phyloP scores from a whole-genome alignment of 2,888 invertebrate species.

The Andrena haemorrhoa region DNA sequence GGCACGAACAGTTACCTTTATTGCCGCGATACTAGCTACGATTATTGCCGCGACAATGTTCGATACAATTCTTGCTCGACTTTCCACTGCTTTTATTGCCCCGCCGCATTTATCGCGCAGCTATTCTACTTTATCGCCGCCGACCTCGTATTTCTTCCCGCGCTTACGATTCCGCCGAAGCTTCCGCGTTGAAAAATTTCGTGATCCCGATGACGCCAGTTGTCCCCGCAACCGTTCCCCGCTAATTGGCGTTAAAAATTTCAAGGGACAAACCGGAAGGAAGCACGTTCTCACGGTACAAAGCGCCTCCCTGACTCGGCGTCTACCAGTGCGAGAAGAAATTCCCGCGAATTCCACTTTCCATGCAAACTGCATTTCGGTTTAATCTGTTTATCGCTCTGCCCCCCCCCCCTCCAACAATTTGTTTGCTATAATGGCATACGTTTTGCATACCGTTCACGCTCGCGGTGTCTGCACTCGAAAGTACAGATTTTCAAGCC shows the following conservation, averaged over 20 bases:
- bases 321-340: slow-evolving; percentile 22
- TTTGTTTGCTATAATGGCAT: slow-evolving; percentile 40
- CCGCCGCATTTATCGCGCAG: slow-evolving; percentile 25
- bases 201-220: not conserved
- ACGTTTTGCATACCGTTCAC: slow-evolving; percentile 30
- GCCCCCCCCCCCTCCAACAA: slow-evolving; percentile 28
- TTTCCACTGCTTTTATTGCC: slow-evolving; percentile 47
- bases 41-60: slow-evolving; percentile 50
- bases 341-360: slow-evolving; percentile 46
- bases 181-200: not conserved
- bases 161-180: too few relatives aligned
- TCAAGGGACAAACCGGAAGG: not conserved
- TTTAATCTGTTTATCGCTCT: slow-evolving; percentile 48
- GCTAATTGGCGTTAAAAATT: slow-evolving; percentile 24
- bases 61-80: slow-evolving; percentile 36
- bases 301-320: not conserved
- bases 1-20: slow-evolving; percentile 54
- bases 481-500: slow-evolving; percentile 8
- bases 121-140: slow-evolving; percentile 8
- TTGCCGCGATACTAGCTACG: slow-evolving; percentile 38
- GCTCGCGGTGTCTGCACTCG: not conserved
- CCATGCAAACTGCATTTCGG: slow-evolving; percentile 49
- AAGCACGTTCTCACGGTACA: not conserved
- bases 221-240: not conserved
- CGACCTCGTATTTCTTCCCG: too few relatives aligned